Evolutionary conservation across 2,113 vertebrate species (phyloP).

Genomic region (Menidia beryllina): DNA sequence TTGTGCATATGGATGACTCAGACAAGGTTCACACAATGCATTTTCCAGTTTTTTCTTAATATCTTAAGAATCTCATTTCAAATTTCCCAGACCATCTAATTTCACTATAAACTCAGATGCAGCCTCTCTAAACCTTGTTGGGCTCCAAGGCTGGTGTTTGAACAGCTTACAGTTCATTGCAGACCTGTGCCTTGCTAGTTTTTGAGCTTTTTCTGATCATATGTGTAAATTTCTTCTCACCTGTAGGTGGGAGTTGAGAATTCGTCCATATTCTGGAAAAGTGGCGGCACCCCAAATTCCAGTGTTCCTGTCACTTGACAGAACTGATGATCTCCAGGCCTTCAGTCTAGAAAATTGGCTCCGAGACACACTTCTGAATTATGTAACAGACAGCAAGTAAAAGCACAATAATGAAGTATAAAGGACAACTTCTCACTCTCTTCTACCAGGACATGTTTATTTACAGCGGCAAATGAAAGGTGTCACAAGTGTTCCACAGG

Average conservation of each 20-base stretch:
- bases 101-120: too few relatives aligned
- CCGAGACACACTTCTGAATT: too few relatives aligned
- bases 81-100: too few relatives aligned
- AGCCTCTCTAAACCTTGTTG: neutral
- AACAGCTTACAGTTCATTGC: neutral
- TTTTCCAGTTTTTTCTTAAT: too few relatives aligned
- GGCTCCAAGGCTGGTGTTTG: neutral
- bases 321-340: neutral
- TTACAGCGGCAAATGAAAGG: conserved; percentile 84
- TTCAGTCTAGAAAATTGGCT: too few relatives aligned
- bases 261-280: neutral
- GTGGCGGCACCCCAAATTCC: neutral
- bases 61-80: too few relatives aligned
- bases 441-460: conserved; percentile 85
- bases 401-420: neutral
- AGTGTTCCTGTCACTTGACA: neutral
- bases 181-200: neutral
- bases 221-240: neutral
- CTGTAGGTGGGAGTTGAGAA: neutral
- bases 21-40: too few relatives aligned
- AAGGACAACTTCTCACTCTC: conserved; percentile 51
- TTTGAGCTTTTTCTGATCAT: neutral
- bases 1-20: too few relatives aligned
- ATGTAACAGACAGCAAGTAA: neutral
- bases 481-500: conserved; percentile 82